Evolutionary conservation across 2,888 invertebrate genomes (phyloP), one percentile per base, ranked within the genome.

Genomic region (Saturnia japonica): DNA sequence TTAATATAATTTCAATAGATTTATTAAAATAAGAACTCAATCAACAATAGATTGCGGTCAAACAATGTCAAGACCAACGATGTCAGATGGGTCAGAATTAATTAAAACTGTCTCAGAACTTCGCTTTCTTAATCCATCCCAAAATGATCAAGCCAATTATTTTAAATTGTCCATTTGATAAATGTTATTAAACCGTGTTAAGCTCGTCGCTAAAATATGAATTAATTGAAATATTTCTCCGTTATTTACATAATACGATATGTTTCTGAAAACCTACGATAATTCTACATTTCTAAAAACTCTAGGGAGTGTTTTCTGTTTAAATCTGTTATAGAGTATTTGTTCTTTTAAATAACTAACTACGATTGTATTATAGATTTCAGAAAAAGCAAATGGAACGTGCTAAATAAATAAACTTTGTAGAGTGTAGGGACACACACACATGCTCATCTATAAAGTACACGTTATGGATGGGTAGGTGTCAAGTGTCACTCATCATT

Each of bases 61-160:
- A 79, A 81, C 77, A 81, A 81, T 77, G 68, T 40, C 68, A 54
- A 40, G 79, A 78, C 76, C 71, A 72, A 67, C 45, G 74, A 74
- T 72, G 77, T 78, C 77, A 75, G 81, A 83, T 84, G 80, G 78
- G 80, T 83, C 76, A 76, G 81, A 86, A 86, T 82, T 83, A 87
- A 89, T 89, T 88, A 85, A 83, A 87, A 86, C 80, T 80, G 83
- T 80, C 85, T 82, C 75, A 75, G 72, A 87, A 86, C 77, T 88
- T 88, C 78, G 76, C 78, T 76, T 57, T 51, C 45, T 71, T 68
- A 64, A 71, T 62, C 68, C 68, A 19, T 68, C 68, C 47, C n/a
- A n/a, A 64, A 68, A 62, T 22, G 43, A 25, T 64, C 42, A 71
- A 68, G 51, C 71, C 57, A 47, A 22, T 64, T 54, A 40, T 47